Evolutionary conservation across 2,113 vertebrate species (phyloP), one percentile per base, ranked within the genome.

Genomic region (Geococcyx californianus): DNA sequence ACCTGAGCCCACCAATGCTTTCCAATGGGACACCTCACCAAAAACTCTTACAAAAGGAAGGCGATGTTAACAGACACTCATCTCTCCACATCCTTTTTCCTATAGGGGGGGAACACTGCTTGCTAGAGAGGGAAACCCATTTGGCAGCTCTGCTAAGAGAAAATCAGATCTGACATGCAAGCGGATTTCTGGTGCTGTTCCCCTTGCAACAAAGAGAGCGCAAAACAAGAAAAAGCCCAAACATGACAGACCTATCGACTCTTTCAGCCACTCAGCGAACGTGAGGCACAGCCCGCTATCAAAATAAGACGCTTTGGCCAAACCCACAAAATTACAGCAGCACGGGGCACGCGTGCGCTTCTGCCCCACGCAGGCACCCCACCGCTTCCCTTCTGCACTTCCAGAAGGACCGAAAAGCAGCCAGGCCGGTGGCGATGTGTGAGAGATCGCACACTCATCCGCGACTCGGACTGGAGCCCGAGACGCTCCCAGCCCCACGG

Each of bases 91-190:
- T 13, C 36, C 15, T 29, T n/a, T 33, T 18, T 9, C 19, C 14
- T n/a, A 23, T 0, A 5, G 17, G 3, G 16, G 19, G 3, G 16
- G 5, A 3, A n/a, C 38, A 9, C 0, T 7, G 10, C 19, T 44
- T 28, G 21, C 55, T 34, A 9, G 34, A 47, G 42, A 55, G 13
- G 11, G 9, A 69, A 77, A 70, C 24, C 1, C 4, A 15, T 0
- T 16, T 2, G 3, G 13, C 25, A n/a, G 34, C 7, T 10, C 16
- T 31, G 67, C 44, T 3, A 31, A 38, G 17, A n/a, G 25, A 21
- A 14, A 34, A 44, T 45, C 42, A 12, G 20, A 25, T 18, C 38
- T 7, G 75, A 25, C 33, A 25, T 0, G 2, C 4, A 15, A 72
- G 34, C 2, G 28, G 18, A n/a, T 44, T 80, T 45, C 29, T 47